Evolutionary conservation across 2,113 vertebrate genomes (phyloP).

Genomic region (Centropus bengalensis): DNA sequence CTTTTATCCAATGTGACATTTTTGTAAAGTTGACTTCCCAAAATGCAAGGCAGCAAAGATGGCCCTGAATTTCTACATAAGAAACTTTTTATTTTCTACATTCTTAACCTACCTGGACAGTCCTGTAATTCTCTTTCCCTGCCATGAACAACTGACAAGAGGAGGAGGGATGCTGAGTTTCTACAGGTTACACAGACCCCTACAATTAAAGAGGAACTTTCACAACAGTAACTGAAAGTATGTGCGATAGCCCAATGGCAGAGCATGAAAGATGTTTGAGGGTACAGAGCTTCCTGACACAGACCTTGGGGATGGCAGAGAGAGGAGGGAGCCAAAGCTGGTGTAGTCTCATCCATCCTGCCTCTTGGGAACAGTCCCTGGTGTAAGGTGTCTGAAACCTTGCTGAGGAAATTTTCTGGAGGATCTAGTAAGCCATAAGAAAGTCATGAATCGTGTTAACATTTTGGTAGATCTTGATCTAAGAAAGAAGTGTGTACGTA

Average conservation of each 20-base stretch:
- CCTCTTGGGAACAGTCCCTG: neutral
- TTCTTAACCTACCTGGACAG: neutral
- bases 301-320: neutral
- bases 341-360: neutral
- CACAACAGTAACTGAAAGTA: neutral
- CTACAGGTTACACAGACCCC: neutral
- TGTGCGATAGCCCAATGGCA: neutral
- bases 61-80: neutral
- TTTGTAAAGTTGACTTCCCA: neutral
- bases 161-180: neutral
- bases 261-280: neutral
- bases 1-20: neutral
- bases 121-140: neutral
- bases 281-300: neutral
- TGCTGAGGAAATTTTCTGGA: neutral
- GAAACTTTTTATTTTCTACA: neutral
- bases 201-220: neutral
- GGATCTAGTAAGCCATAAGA: neutral
- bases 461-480: neutral
- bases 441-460: neutral
- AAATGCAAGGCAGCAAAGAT: neutral
- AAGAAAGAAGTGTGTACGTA: neutral
- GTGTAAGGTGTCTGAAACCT: neutral
- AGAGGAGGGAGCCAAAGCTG: neutral
- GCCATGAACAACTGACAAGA: neutral